Conservation (phyloP, 2,888 invertebrate species). For the Chirona hameri region DNA sequence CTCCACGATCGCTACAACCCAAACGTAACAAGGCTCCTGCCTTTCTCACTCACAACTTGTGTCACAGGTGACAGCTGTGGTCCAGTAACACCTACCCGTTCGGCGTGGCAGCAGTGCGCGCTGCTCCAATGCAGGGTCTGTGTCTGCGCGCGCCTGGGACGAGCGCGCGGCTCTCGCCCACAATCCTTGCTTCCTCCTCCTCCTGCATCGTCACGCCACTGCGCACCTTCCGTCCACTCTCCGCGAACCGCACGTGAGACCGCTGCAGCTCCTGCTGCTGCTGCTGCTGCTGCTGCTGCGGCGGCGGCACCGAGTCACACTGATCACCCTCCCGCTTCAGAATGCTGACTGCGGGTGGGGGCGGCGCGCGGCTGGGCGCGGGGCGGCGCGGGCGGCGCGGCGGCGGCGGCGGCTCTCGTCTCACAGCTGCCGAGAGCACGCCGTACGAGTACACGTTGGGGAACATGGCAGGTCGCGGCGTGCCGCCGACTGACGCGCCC, state of each 20-base stretch:
- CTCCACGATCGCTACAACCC: too few relatives aligned
- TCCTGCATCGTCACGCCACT: too few relatives aligned
- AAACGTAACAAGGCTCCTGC: too few relatives aligned
- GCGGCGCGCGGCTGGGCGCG: not conserved
- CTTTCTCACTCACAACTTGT: too few relatives aligned
- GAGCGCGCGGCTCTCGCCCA: not conserved
- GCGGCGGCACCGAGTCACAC: too few relatives aligned
- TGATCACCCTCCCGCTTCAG: not conserved
- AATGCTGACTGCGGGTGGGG: not conserved
- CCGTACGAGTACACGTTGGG: slow-evolving; percentile 12
- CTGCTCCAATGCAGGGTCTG: not conserved
- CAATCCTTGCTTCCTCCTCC: not conserved
- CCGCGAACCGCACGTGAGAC: not conserved
- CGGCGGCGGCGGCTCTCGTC: not conserved
- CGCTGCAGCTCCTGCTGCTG: not conserved
- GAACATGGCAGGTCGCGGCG: not conserved
- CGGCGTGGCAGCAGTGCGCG: not conserved
- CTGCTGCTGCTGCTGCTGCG: not conserved
- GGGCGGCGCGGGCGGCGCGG: not conserved
- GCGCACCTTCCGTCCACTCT: not conserved
- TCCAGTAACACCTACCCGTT: not conserved
- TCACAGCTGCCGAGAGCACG: not conserved
- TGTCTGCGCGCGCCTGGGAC: not conserved
- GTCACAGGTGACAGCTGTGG: too few relatives aligned
- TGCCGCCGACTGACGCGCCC: not conserved